Conservation (phyloP, 2,797 vertebrate species). For the Hapalemur alaotrensis region DNA sequence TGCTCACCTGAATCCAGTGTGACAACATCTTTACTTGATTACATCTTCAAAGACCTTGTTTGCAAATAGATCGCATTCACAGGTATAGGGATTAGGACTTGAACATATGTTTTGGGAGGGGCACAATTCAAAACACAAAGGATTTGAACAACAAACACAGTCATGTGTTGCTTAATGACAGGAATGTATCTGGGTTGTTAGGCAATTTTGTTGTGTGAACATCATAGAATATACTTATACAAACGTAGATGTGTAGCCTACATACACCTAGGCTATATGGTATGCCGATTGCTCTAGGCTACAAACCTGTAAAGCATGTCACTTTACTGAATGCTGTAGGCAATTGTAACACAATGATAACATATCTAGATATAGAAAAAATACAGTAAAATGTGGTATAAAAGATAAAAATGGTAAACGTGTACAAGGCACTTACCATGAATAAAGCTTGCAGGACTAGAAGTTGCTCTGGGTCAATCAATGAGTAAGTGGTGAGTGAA, state of each 20-base stretch:
- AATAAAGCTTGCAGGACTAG: neutral
- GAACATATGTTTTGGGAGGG: neutral
- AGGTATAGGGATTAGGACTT: neutral
- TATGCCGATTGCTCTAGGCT: neutral
- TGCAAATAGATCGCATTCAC: neutral
- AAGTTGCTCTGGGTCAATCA: neutral
- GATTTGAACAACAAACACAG: neutral
- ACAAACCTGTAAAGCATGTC: neutral
- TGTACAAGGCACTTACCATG: neutral
- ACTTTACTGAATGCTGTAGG: neutral
- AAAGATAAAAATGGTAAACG: neutral
- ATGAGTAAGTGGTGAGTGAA: neutral
- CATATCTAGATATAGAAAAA: neutral
- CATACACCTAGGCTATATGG: neutral
- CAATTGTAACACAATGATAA: neutral
- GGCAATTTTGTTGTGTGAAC: neutral
- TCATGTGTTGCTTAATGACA: neutral
- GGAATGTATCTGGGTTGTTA: neutral
- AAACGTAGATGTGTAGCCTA: neutral
- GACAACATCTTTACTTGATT: neutral
- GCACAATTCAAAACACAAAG: neutral
- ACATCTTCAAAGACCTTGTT: neutral
- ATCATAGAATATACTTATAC: neutral
- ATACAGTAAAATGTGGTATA: neutral
- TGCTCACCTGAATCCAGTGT: neutral